Base-by-base conservation (phyloP, 2,113 vertebrate species). In the Sinocyclocheilus grahami region DNA sequence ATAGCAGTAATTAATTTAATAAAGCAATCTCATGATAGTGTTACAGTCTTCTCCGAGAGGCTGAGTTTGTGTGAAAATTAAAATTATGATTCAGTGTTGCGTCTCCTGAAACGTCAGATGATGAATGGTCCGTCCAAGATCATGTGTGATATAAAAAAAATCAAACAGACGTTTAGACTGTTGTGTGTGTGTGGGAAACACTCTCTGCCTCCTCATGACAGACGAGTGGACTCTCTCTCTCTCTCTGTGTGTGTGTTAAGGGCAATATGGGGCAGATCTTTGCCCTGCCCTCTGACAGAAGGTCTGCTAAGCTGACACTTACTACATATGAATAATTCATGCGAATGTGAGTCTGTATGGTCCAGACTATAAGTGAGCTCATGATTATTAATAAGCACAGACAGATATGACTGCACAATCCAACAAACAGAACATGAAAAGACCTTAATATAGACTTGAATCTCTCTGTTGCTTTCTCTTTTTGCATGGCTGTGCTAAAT, bases 241-340 rank as follows among this genome's bases (percentile, higher is more conserved):
- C 86, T 42, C 53, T 39, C 39, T 39, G 0, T 39, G 4, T 82
- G 83, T 75, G 55, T 48, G 33, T 78, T 62, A 2, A 14, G 82
- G 55, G 82, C 65, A 83, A 65, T 30, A 30, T 14, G 10, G 74
- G 75, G 46, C 37, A 67, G 69, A 51, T 71, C 69, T 48, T 27
- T 7, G 27, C 11, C 65, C 69, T 88, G 85, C 69, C 87, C 87
- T 88, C 75, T 87, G 87, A 84, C 83, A 78, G 51, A 62, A 18
- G 72, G 62, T 74, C 88, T 51, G 65, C 87, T 87, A 88, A 89
- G 76, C 87, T 84, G 85, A 88, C 87, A 86, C 85, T 91, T 88
- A 87, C 58, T 74, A 78, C 72, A 67, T 69, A 86, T 91, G 83
- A 71, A 89, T 90, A 78, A 90, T 90, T 89, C 55, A 90, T 81